phyloP scores from a whole-genome alignment of 2,888 invertebrate species.

The Pyrochroa serraticornis region DNA sequence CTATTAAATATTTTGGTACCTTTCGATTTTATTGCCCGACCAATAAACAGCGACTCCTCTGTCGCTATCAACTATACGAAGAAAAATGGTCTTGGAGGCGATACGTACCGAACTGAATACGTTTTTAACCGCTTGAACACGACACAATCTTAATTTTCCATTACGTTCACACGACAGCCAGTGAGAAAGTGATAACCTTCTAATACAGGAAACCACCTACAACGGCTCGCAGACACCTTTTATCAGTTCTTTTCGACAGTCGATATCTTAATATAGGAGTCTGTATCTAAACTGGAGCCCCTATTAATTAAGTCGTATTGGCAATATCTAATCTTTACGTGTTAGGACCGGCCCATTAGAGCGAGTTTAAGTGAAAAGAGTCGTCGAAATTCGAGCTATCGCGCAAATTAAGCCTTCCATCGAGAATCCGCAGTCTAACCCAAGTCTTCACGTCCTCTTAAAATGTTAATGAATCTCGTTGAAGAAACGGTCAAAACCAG shows the following conservation, averaged over 20 bases:
- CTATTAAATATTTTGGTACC: not conserved
- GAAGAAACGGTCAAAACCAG: too few species aligned
- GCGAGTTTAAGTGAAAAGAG: not conserved
- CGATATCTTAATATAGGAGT: conserved; percentile 30
- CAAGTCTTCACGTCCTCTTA: too few species aligned
- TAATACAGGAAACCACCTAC: conserved; percentile 23
- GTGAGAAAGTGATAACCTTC: conserved; percentile 22
- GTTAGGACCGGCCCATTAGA: conserved; percentile 16
- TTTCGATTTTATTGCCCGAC: conserved; percentile 4
- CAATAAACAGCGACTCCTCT: conserved; percentile 4
- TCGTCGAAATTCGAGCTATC: too few species aligned
- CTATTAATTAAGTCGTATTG: conserved; percentile 32
- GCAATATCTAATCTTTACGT: conserved; percentile 29
- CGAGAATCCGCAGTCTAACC: too few species aligned
- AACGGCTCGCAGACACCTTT: conserved; percentile 12
- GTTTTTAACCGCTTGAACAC: conserved; percentile 19
- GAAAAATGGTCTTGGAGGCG: not conserved
- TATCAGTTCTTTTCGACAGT: conserved; percentile 12
- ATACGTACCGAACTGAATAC: conserved; percentile 2
- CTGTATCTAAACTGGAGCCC: conserved; percentile 28
- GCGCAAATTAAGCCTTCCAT: too few species aligned
- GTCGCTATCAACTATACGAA: not conserved
- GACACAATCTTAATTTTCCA: conserved; percentile 21
- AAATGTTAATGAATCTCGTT: too few species aligned
- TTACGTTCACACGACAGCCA: conserved; percentile 22